These are phyloP conservation scores for Ptilodon capucinus DNA, from an alignment of 2,888 invertebrate genomes.

Conservation along the genomic window DNA sequence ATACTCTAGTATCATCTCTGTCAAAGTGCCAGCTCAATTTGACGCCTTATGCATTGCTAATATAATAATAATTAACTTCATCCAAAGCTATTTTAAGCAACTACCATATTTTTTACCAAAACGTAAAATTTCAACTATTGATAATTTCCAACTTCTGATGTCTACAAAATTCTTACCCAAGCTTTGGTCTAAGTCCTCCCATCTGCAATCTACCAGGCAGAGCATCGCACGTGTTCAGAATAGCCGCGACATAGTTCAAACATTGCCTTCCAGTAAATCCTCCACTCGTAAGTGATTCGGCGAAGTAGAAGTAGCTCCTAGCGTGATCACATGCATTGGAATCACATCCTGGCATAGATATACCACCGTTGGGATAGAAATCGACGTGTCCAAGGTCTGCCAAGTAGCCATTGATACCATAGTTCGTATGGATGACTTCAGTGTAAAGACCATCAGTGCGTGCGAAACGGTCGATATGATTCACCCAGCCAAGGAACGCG, in stretches of 20 bases:
- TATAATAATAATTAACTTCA: too few relatives aligned
- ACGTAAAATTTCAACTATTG: too few relatives aligned
- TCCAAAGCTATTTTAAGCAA: too few relatives aligned
- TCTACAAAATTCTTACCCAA: constrained; percentile 45
- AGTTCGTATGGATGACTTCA: constrained; percentile 66
- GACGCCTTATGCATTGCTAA: too few relatives aligned
- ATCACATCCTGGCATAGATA: constrained; percentile 62
- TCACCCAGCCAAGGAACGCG: constrained; percentile 59
- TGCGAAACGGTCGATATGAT: constrained; percentile 50
- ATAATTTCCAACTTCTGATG: background rate
- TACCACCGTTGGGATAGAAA: constrained; percentile 64
- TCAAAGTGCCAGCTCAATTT: too few relatives aligned
- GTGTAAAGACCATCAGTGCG: constrained; percentile 55
- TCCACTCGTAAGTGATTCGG: constrained; percentile 51
- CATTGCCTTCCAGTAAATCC: constrained; percentile 60
- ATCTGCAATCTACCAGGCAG: constrained; percentile 51
- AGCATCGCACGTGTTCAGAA: constrained; percentile 42
- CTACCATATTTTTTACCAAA: too few relatives aligned
- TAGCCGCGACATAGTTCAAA: constrained; percentile 52
- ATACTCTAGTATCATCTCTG: too few relatives aligned
- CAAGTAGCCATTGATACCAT: constrained; percentile 54
- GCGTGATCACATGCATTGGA: constrained; percentile 57
- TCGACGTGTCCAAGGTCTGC: constrained; percentile 55
- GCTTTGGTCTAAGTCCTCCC: constrained; percentile 60
- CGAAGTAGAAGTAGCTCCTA: constrained; percentile 55